Evolutionary conservation across 2,888 invertebrate species (phyloP).

Genomic region (Lochmaea crataegi): DNA sequence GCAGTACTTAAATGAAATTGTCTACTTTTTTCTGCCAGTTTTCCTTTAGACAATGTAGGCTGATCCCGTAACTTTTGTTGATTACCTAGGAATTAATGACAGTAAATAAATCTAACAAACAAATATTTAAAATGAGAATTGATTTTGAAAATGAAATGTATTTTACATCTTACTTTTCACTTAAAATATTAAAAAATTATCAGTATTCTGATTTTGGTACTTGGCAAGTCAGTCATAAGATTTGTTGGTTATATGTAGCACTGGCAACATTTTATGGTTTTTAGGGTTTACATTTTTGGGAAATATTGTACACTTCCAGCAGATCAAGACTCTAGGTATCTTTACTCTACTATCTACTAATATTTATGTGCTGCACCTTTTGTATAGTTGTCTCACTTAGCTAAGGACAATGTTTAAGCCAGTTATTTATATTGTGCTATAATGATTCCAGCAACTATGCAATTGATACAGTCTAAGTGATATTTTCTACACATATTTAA

Average conservation of each 20-base stretch:
- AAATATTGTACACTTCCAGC: no score
- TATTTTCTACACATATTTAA: background rate
- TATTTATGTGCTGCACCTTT: no score
- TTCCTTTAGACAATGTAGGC: background rate
- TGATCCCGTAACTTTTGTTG: background rate
- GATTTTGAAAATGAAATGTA: background rate
- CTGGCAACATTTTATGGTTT: no score
- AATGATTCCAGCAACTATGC: background rate
- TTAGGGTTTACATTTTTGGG: no score
- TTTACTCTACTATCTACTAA: no score
- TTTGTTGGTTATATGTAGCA: no score
- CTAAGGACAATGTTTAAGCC: no score
- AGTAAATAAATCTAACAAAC: background rate
- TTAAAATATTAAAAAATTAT: background rate
- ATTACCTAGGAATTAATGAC: background rate
- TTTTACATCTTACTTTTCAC: no score
- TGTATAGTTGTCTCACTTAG: no score
- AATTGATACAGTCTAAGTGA: background rate
- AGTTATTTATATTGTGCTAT: no score
- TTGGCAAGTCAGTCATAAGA: no score
- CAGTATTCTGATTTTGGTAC: background rate
- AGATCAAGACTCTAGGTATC: no score
- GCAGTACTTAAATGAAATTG: conserved; percentile 43
- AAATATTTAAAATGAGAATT: background rate
- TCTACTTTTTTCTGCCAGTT: conserved; percentile 7